phyloP scores from a whole-genome alignment of 53 echinoderm and acorn worm species.

The Holothuria leucospilota region DNA sequence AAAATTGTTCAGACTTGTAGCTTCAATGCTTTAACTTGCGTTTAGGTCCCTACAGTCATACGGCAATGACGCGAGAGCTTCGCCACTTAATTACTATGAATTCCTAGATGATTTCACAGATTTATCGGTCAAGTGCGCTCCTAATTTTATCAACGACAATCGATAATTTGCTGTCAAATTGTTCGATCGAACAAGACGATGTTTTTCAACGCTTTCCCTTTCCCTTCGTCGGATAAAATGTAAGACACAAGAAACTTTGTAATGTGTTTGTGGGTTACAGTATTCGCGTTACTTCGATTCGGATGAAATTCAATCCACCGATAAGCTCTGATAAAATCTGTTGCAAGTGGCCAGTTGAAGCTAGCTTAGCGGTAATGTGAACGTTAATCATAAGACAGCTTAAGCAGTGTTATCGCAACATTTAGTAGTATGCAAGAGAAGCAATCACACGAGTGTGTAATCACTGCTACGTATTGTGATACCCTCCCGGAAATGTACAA shows the following conservation, averaged over 20 bases:
- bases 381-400: too few relatives aligned
- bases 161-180: slow-evolving; percentile 30
- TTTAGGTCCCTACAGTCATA: too few relatives aligned
- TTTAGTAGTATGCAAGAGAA: too few relatives aligned
- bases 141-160: slow-evolving; percentile 38
- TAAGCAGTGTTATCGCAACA: too few relatives aligned
- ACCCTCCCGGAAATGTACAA: too few relatives aligned
- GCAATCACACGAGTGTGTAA: too few relatives aligned
- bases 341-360: too few relatives aligned
- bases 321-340: not conserved
- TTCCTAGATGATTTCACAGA: slow-evolving; percentile 43
- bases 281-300: slow-evolving; percentile 28
- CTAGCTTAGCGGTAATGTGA: too few relatives aligned
- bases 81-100: slow-evolving; percentile 24
- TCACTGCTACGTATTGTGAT: too few relatives aligned
- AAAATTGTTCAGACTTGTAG: too few relatives aligned
- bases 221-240: slow-evolving; percentile 17
- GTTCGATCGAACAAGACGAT: slow-evolving; percentile 16
- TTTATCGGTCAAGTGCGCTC: slow-evolving; percentile 44
- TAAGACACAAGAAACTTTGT: slow-evolving; percentile 5
- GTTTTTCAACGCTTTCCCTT: not conserved
- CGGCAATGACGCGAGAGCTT: not conserved
- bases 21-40: too few relatives aligned
- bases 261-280: slow-evolving; percentile 23
- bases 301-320: slow-evolving; percentile 3